These are phyloP conservation scores for Junonia oenone DNA, from an alignment of 2,888 invertebrate species.

Conservation along the genomic window DNA sequence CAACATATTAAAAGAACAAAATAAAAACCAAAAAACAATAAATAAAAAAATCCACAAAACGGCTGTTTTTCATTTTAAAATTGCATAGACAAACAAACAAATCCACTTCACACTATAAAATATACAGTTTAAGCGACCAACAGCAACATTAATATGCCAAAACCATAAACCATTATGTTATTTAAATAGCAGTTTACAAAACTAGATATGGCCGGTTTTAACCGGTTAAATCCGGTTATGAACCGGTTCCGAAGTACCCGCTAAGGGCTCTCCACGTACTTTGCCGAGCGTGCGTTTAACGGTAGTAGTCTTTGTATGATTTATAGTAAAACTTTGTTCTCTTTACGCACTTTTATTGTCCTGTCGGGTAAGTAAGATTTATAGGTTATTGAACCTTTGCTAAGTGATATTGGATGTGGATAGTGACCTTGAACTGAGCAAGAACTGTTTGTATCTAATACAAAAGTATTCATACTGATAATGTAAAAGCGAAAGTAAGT, in stretches of 20 bases:
- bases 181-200: not conserved
- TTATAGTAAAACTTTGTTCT: not conserved
- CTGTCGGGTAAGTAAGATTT: not conserved
- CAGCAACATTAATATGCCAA: not conserved
- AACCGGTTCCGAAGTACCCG: slow-evolving; percentile 1
- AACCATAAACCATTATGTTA: not conserved
- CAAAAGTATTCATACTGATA: too few relatives aligned
- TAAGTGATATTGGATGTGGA: not conserved
- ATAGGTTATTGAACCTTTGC: not conserved
- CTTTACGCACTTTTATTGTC: slow-evolving; percentile 2
- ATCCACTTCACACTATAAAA: not conserved
- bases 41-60: too few relatives aligned
- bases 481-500: too few relatives aligned
- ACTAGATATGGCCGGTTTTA: slow-evolving; percentile 1
- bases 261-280: slow-evolving; percentile 1
- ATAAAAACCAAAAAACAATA: too few relatives aligned
- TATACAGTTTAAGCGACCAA: too few relatives aligned
- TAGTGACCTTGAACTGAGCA: not conserved
- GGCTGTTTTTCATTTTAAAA: not conserved
- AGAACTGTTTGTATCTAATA: not conserved
- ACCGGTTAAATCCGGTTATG: not conserved
- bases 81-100: not conserved
- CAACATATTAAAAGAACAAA: too few relatives aligned
- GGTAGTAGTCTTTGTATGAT: slow-evolving; percentile 1
- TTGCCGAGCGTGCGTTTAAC: slow-evolving; percentile 1